phyloP scores from a whole-genome alignment of 1,140 invertebrate genomes.

The Drosophila malerkotliana region DNA sequence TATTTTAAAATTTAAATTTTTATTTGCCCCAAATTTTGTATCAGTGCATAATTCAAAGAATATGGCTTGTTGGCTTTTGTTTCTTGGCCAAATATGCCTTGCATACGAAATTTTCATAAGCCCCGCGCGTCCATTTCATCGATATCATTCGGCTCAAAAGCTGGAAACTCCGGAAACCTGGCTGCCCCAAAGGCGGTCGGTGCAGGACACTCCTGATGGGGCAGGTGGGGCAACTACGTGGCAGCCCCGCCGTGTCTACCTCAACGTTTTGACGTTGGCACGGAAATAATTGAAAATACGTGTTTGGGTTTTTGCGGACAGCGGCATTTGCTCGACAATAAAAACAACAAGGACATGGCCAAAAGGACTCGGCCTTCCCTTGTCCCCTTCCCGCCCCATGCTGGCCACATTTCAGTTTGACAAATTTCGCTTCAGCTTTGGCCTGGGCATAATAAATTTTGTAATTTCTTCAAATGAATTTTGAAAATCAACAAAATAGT shows the following conservation, averaged over 20 bases:
- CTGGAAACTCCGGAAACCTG: conserved; percentile 20
- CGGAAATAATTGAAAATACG: conserved; percentile 83
- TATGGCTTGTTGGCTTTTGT: conserved; percentile 70
- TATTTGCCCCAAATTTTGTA: neutral
- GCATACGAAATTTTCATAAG: conserved; percentile 72
- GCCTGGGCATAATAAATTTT: conserved; percentile 70
- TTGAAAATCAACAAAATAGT: conserved; percentile 61
- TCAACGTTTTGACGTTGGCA: conserved; percentile 68
- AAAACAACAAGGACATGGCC: conserved; percentile 29
- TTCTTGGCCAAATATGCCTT: conserved; percentile 69
- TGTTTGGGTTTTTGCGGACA: conserved; percentile 81
- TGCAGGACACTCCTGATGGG: neutral
- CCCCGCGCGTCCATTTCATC: conserved; percentile 60
- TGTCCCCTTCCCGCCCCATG: conserved; percentile 1
- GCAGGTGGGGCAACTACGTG: conserved; percentile 7
- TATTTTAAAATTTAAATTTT: too few relatives aligned
- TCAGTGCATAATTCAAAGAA: conserved; percentile 27
- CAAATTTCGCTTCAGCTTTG: conserved; percentile 70
- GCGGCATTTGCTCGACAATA: conserved; percentile 65
- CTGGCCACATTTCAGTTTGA: conserved; percentile 43
- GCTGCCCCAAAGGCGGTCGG: conserved; percentile 8
- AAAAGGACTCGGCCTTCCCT: conserved; percentile 22
- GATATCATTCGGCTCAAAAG: conserved; percentile 42
- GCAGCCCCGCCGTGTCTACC: conserved; percentile 52
- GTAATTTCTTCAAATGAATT: conserved; percentile 77